Percentiles rank a stretch among this genome's conserved stretches.
phyloP scores from a whole-genome alignment of 2,888 invertebrate species.

The Pammene aurita region DNA sequence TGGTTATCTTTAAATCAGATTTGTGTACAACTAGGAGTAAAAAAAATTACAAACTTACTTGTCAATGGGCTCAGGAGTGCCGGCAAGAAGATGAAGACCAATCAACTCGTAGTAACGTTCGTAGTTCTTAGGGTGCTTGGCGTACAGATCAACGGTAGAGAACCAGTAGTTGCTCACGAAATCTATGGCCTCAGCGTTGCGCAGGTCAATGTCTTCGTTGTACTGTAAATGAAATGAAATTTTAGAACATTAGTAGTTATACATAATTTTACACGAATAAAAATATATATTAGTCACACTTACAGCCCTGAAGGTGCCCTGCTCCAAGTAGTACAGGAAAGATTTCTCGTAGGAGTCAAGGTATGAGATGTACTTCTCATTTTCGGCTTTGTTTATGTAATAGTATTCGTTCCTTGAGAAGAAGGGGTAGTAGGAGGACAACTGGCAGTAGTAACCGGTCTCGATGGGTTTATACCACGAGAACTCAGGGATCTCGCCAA shows the following conservation, averaged over 20 bases:
- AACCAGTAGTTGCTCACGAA: conserved; percentile 83
- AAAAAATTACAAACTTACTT: conserved; percentile 52
- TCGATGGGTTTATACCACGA: conserved; percentile 85
- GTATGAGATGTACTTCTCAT: conserved; percentile 75
- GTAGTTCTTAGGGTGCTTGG: conserved; percentile 60
- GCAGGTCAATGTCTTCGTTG: conserved; percentile 64
- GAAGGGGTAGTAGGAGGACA: conserved; percentile 69
- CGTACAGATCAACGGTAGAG: conserved; percentile 78
- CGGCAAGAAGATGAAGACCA: conserved; percentile 74
- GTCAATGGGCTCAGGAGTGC: conserved; percentile 53
- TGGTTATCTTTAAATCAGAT: not conserved
- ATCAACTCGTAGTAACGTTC: conserved; percentile 83
- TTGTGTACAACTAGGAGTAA: not conserved
- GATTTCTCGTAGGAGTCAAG: conserved; percentile 82
- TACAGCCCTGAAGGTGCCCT: conserved; percentile 13
- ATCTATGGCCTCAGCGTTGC: conserved; percentile 75
- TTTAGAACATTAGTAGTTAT: not conserved
- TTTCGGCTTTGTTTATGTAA: conserved; percentile 78
- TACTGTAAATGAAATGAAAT: conserved; percentile 52
- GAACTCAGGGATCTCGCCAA: conserved; percentile 85
- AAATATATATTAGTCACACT: not conserved
- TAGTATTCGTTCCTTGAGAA: conserved; percentile 84
- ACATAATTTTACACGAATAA: no score
- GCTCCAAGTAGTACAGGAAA: conserved; percentile 21
- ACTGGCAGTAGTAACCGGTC: conserved; percentile 62